phyloP scores from a whole-genome alignment of 2,797 vertebrate genomes.

The Halcyon chelicuti region DNA sequence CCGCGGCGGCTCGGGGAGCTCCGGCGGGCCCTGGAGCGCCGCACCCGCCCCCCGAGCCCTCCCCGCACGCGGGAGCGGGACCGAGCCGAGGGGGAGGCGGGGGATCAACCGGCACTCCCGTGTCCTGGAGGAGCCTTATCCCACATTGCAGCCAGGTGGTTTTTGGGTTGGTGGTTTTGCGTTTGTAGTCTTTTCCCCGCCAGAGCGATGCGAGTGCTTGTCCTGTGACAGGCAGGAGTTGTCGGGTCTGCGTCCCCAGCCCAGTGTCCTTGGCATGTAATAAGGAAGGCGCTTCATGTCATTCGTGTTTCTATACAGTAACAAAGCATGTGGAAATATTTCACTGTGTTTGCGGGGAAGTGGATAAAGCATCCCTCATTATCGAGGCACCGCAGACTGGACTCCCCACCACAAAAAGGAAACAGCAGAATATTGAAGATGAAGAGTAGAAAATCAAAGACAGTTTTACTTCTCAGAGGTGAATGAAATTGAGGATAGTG shows the following conservation, averaged over 20 bases:
- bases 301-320: background rate
- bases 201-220: background rate
- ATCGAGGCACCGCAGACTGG: background rate
- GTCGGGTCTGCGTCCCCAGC: background rate
- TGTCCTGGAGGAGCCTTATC: background rate
- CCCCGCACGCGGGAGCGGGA: background rate
- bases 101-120: background rate
- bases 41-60: background rate
- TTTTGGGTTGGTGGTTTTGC: background rate
- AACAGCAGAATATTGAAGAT: constrained; percentile 1
- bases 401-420: constrained; percentile 6
- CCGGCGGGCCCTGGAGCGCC: background rate
- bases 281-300: background rate
- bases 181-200: no score
- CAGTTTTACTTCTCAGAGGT: background rate
- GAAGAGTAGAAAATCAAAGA: constrained; percentile 26
- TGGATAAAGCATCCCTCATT: background rate
- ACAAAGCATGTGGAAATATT: background rate
- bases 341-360: background rate
- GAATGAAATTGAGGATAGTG: background rate
- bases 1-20: background rate
- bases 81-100: background rate
- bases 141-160: background rate
- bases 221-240: background rate
- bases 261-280: background rate